Evolutionary conservation across 2,797 vertebrate genomes (phyloP), one percentile per base, ranked within the genome.

Genomic region (Toxotes lorentzi): DNA sequence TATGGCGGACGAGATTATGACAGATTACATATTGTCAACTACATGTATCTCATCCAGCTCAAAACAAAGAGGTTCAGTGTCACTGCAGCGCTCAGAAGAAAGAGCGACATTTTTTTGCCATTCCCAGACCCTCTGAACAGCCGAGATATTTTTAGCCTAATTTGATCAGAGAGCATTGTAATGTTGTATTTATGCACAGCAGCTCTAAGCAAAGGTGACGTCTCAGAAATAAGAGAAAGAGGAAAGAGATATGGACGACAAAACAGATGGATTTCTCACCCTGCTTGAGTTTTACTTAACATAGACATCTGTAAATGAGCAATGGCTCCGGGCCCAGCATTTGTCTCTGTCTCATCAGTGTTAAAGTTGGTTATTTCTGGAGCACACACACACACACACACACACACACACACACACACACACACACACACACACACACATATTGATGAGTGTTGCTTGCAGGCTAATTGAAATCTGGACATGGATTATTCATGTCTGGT

Each of bases 391-490:
- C 76, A 51, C 17, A 82, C 72, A 65, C 77, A 56, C 14, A 81
- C 62, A 82, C 70, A 64, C 76, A 51, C 17, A 82, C 62, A 82
- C 70, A 64, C 76, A 51, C 17, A 82, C 14, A 83, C n/a, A n/a
- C n/a, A n/a, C n/a, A n/a, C n/a, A n/a, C 62, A 82, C 70, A 64
- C 75, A 51, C 17, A 82, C 72, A 65, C 77, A 56, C 14, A 82
- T 41, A 86, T 84, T 79, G 88, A 91, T 81, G 79, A 87, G 78
- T 80, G 1, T 86, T 67, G 78, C 86, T 91, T 56, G 63, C 74
- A 87, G 89, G 86, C 77, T 91, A 91, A 93, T 94, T 94, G 83
- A 91, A 93, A 93, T 91, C 79, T 91, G 85, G 51, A 86, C 83
- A 86, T 91, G 81, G 90, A 93, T 92, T 90, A 94, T 91, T 93